Conservation (phyloP, 1,140 invertebrate species). For the Trachymyrmex septentrionalis region DNA sequence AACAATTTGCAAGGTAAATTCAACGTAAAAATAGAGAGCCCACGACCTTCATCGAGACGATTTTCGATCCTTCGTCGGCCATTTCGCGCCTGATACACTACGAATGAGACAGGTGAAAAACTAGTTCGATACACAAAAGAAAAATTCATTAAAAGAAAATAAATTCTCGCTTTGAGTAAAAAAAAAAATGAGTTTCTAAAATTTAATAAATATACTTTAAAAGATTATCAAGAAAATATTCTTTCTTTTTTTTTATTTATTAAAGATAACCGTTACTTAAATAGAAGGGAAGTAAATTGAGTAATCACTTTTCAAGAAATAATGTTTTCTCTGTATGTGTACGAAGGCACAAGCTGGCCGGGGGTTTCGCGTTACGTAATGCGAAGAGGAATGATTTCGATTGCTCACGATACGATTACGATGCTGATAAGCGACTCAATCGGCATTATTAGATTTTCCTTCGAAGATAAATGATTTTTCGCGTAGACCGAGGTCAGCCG, state of each 20-base stretch:
- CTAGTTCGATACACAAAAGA: too few relatives aligned
- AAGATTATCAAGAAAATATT: too few relatives aligned
- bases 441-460: not conserved
- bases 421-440: not conserved
- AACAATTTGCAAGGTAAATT: conserved; percentile 52
- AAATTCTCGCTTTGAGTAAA: too few relatives aligned
- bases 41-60: conserved; percentile 43
- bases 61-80: conserved; percentile 31
- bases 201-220: too few relatives aligned
- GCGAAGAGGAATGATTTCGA: conserved; percentile 19
- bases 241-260: too few relatives aligned
- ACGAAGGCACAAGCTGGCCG: not conserved
- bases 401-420: not conserved
- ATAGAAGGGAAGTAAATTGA: too few relatives aligned
- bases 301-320: too few relatives aligned
- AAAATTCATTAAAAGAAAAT: too few relatives aligned
- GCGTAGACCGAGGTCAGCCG: conserved; percentile 7
- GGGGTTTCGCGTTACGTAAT: conserved; percentile 5
- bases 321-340: too few relatives aligned
- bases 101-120: not conserved
- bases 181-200: too few relatives aligned
- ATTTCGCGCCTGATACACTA: not conserved
- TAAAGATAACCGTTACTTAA: too few relatives aligned
- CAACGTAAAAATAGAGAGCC: conserved; percentile 47
- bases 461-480: conserved; percentile 13